These are phyloP conservation scores for Xiphorhynchus erythropygius DNA, from an alignment of 2,797 vertebrate species.

Conservation along the genomic window DNA sequence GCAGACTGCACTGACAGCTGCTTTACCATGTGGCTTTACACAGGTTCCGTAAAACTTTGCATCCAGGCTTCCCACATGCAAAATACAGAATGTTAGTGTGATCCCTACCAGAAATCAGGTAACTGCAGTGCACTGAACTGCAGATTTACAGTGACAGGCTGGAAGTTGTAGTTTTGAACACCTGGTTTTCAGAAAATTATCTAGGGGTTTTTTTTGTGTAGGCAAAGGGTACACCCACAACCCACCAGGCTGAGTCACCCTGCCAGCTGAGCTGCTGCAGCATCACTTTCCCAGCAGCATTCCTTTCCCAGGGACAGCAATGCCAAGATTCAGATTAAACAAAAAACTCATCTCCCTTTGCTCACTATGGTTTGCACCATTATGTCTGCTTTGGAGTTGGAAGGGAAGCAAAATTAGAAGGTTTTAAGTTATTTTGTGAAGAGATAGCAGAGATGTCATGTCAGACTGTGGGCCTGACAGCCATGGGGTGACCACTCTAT, in stretches of 20 bases:
- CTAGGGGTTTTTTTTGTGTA: neutral
- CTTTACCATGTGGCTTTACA: neutral
- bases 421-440: neutral
- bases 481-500: neutral
- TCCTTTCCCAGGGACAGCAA: neutral
- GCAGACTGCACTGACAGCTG: neutral
- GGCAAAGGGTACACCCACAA: neutral
- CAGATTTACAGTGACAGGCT: neutral
- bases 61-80: neutral
- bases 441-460: neutral
- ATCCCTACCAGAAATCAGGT: neutral
- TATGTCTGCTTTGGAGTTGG: neutral
- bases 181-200: neutral
- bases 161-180: neutral
- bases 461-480: neutral
- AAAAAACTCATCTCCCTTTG: neutral
- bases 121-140: neutral
- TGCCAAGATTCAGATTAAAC: neutral
- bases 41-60: neutral
- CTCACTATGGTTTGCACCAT: neutral
- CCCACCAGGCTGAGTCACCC: neutral
- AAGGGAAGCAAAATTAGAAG: neutral
- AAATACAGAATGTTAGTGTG: neutral
- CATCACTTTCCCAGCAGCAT: neutral
- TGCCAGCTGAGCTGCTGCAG: neutral